phyloP scores from a whole-genome alignment of 2,888 invertebrate genomes.

The Drosophila conformis region DNA sequence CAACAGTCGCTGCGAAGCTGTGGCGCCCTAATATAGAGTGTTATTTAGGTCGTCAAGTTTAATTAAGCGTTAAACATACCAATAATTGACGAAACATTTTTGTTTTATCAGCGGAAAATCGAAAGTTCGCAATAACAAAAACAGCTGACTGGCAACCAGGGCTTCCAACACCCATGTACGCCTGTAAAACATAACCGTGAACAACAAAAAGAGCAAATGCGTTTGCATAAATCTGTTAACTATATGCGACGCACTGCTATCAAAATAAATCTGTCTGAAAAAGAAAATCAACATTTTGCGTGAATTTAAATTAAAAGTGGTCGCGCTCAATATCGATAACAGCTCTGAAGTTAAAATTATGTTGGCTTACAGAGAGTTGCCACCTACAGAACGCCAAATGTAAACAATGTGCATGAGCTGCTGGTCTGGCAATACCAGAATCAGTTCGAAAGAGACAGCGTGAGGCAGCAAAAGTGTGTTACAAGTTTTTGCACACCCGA shows the following conservation, averaged over 20 bases:
- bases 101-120: neutral
- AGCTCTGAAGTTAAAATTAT: conserved; percentile 18
- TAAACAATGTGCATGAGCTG: conserved; percentile 54
- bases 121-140: conserved; percentile 13
- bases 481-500: conserved; percentile 72
- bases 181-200: neutral
- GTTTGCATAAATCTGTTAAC: neutral
- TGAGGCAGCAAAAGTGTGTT: conserved; percentile 71
- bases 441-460: conserved; percentile 73
- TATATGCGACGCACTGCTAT: neutral
- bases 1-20: conserved; percentile 28
- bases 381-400: conserved; percentile 41
- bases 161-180: conserved; percentile 3
- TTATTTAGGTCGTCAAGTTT: neutral
- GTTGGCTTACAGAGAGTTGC: conserved; percentile 38
- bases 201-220: neutral
- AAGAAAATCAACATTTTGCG: too few relatives aligned
- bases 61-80: conserved; percentile 26
- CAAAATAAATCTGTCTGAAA: neutral
- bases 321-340: neutral
- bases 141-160: conserved; percentile 41
- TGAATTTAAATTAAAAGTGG: neutral
- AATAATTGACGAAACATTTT: conserved; percentile 64
- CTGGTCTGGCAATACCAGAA: conserved; percentile 51
- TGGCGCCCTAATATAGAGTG: conserved; percentile 20